Evolutionary conservation across 53 echinoderm and acorn worm species (phyloP), one percentile per base, ranked within the genome.

Genomic region (Astropecten irregularis): DNA sequence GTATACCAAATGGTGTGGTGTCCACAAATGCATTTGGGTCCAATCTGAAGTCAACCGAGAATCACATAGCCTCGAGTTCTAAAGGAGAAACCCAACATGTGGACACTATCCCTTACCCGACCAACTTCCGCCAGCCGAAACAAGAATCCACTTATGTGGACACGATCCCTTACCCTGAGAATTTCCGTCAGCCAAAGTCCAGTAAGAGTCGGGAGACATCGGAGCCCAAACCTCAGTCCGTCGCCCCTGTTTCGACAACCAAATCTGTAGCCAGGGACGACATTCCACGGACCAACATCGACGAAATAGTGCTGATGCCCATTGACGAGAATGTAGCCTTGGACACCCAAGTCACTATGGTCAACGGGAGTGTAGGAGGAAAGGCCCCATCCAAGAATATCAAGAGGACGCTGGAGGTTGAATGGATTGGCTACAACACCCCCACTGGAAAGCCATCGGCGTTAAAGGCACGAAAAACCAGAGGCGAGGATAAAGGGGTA

Each of bases 401-500:
- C 10, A 88, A 92, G 40, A 90, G 70, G 85, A 79, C 51, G 33
- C 36, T 53, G 27, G 69, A 34, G 2, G 84, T 90, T 31, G 92
- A 92, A 36, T 85, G 92, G 63, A 82, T 95, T 9, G 99, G 97
- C 3, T 88, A 73, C 37, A 99, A 99, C 84, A 73, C 94, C 18
- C 88, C 86, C 2, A 64, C 92, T 50, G 88, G 87, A 33, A 90
- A 85, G 20, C 92, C 92, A 9, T 99, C 99, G 16, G 76, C 90
- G 21, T 62, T 92, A 16, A 90, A 76, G 33, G 15, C 81, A 40
- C 59, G 13, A 55, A 54, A 16, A 28, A 33, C n/a, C 16, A 20
- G 9, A 39, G 21, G 9, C 23, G 57, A 71, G 0, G 21, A 71
- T 14, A 84, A 58, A 46, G 40, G 32, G 84, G 84, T 71, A 73